Evolutionary conservation across 1,140 invertebrate genomes (phyloP).

Genomic region (Battus philenor): DNA sequence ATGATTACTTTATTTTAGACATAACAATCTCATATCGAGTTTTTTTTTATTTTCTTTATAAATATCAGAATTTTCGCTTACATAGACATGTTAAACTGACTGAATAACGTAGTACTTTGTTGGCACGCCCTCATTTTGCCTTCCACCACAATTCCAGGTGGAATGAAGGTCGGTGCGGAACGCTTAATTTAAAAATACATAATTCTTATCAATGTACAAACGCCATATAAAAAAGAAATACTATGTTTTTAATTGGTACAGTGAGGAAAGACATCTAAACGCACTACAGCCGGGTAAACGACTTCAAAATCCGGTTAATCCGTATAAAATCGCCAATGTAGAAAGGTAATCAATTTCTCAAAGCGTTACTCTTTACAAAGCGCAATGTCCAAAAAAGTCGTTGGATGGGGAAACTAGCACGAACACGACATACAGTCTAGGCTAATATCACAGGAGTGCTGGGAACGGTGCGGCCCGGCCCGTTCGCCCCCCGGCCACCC

Average conservation of each 20-base stretch:
- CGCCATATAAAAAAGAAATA: constrained; percentile 50
- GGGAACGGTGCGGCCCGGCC: constrained; percentile 52
- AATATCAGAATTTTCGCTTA: not conserved
- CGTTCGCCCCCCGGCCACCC: constrained; percentile 19
- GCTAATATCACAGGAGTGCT: constrained; percentile 74
- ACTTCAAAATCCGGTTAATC: constrained; percentile 58
- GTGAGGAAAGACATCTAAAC: constrained; percentile 48
- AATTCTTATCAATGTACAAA: constrained; percentile 61
- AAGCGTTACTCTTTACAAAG: constrained; percentile 61
- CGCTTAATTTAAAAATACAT: constrained; percentile 58
- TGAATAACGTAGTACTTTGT: constrained; percentile 27
- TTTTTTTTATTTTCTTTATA: not conserved
- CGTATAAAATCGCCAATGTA: constrained; percentile 65
- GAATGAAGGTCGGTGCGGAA: constrained; percentile 32
- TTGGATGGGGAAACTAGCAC: constrained; percentile 67
- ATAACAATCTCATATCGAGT: no score
- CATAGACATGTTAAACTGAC: constrained; percentile 24
- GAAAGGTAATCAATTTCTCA: constrained; percentile 48
- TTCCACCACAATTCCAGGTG: constrained; percentile 19
- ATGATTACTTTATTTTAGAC: not conserved
- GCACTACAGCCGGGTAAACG: constrained; percentile 47
- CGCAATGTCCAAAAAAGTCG: constrained; percentile 58
- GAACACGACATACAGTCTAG: constrained; percentile 72
- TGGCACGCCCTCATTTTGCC: constrained; percentile 19
- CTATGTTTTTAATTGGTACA: constrained; percentile 41